A percentile compares a stretch with the other conserved stretches of the same genome.
These are phyloP conservation scores for Haplotaxodon microlepis DNA, from an alignment of 2,113 vertebrate genomes.

Conservation along the genomic window DNA sequence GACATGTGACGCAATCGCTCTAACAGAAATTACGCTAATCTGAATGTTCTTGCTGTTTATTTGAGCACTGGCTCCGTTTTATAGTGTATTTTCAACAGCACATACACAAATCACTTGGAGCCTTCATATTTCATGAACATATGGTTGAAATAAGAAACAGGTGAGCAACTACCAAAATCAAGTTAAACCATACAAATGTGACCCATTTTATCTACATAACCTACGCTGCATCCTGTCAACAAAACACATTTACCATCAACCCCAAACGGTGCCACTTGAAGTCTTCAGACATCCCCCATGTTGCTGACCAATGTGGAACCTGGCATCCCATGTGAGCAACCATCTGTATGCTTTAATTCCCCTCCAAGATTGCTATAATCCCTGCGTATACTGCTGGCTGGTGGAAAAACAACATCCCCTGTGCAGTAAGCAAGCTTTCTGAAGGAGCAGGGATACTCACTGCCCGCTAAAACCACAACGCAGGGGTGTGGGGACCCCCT, in stretches of 20 bases:
- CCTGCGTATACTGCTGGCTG: constrained; percentile 18
- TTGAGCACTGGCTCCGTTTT: neutral
- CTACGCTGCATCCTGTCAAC: neutral
- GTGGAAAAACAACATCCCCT: constrained; percentile 25
- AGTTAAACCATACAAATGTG: neutral
- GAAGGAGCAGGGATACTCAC: neutral
- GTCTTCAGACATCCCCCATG: constrained; percentile 5
- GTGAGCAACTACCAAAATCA: neutral
- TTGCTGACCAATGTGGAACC: constrained; percentile 26
- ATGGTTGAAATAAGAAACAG: neutral
- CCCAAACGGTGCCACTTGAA: neutral
- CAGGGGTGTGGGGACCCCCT: neutral
- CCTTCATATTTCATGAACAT: neutral
- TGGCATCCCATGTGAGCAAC: constrained; percentile 55
- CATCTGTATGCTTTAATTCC: constrained; percentile 60
- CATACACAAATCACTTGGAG: neutral
- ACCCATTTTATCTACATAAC: neutral
- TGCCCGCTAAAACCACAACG: neutral
- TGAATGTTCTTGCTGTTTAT: neutral
- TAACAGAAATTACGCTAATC: neutral
- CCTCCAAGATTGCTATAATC: constrained; percentile 55
- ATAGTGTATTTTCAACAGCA: neutral
- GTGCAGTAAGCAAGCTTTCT: neutral
- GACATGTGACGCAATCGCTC: neutral
- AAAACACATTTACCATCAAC: neutral